phyloP scores from a whole-genome alignment of 2,888 invertebrate species.

The Parthenolecanium corni region DNA sequence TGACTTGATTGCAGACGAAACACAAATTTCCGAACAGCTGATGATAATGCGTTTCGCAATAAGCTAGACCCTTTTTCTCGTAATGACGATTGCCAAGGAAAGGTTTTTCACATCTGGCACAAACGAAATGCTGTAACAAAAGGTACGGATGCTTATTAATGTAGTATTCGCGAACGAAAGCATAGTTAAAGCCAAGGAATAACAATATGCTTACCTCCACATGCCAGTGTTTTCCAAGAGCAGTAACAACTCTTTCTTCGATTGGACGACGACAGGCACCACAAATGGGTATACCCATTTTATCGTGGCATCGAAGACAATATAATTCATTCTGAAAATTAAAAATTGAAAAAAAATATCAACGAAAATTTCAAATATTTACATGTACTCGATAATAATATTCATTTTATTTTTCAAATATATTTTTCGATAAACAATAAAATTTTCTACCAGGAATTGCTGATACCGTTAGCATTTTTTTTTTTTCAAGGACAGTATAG shows the following conservation, averaged over 20 bases:
- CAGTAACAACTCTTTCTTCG: slow-evolving; percentile 96
- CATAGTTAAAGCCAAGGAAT: neutral
- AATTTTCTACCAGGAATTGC: no score
- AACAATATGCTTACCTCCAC: slow-evolving; percentile 57
- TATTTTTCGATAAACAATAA: no score
- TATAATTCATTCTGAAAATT: slow-evolving; percentile 73
- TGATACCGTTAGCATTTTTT: no score
- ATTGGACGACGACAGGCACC: slow-evolving; percentile 98
- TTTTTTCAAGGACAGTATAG: no score
- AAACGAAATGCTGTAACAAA: slow-evolving; percentile 82
- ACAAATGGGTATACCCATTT: slow-evolving; percentile 99
- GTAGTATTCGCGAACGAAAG: neutral
- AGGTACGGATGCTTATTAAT: slow-evolving; percentile 18
- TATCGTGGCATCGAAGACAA: slow-evolving; percentile 95
- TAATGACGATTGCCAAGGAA: slow-evolving; percentile 98
- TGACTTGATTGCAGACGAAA: slow-evolving; percentile 97
- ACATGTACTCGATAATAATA: no score
- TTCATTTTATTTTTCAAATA: no score
- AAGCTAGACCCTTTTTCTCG: slow-evolving; percentile 95
- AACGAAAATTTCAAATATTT: neutral
- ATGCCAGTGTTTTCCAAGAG: slow-evolving; percentile 96
- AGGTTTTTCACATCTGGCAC: slow-evolving; percentile 98
- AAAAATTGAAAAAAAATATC: slow-evolving; percentile 9
- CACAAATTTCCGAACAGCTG: slow-evolving; percentile 97
- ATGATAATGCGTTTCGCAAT: slow-evolving; percentile 98